A percentile compares a stretch with the other conserved stretches of the same genome.
These are phyloP conservation scores for Piprites chloris DNA, from an alignment of 2,113 vertebrate genomes.

Conservation along the genomic window DNA sequence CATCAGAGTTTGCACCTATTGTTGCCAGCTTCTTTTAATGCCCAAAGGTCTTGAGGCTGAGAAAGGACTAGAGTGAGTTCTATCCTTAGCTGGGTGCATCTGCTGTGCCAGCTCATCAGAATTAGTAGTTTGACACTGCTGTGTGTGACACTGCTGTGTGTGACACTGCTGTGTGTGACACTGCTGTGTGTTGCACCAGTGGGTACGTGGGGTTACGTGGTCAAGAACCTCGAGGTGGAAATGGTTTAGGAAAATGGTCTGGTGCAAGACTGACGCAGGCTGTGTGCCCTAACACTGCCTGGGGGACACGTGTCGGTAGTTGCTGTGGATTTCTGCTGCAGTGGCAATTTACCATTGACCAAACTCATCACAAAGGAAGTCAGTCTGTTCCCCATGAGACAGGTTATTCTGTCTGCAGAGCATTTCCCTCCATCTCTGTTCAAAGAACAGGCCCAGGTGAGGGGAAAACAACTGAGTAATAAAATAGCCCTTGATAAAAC, in stretches of 20 bases:
- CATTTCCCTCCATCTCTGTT: not conserved
- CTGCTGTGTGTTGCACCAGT: not conserved
- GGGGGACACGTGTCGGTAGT: not conserved
- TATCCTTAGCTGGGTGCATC: not conserved
- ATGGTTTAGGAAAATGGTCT: not conserved
- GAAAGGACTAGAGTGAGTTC: not conserved
- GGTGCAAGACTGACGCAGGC: not conserved
- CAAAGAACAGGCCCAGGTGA: not conserved
- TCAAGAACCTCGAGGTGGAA: not conserved
- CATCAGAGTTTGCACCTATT: not conserved
- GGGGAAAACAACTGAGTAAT: not conserved
- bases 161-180: not conserved
- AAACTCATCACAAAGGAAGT: not conserved
- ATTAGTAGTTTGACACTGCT: not conserved
- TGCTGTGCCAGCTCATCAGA: not conserved
- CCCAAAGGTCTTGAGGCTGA: not conserved
- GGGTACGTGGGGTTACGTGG: accelerated
- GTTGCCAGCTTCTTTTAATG: not conserved
- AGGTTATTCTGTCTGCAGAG: not conserved
- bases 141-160: not conserved
- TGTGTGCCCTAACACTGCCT: not conserved
- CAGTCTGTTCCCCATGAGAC: not conserved
- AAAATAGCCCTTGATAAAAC: not conserved
- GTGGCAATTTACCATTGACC: not conserved
- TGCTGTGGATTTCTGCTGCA: not conserved